Conservation (phyloP, 2,888 invertebrate species). For the Drosophila colorata region DNA sequence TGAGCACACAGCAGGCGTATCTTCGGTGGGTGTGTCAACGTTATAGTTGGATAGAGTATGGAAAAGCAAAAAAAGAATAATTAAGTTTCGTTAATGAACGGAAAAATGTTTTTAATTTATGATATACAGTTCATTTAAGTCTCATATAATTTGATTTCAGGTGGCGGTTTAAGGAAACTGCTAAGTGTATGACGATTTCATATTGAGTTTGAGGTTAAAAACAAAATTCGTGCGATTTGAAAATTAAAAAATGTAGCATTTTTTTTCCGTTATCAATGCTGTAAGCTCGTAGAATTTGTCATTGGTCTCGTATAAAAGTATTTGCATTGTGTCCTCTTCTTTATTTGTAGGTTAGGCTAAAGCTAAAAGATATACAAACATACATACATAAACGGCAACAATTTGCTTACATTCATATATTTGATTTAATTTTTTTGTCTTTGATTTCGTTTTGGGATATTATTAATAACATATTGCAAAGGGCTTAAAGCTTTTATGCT, state of each 20-base stretch:
- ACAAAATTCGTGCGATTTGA: not conserved
- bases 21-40: slow-evolving; percentile 33
- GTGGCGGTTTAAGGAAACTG: not conserved
- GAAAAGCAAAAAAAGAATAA: not conserved
- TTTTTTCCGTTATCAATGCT: slow-evolving; percentile 36
- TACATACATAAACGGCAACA: slow-evolving; percentile 23
- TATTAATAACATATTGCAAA: slow-evolving; percentile 36
- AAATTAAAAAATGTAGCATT: slow-evolving; percentile 4
- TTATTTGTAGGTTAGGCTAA: slow-evolving; percentile 29
- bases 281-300: slow-evolving; percentile 72
- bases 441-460: not conserved
- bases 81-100: not conserved
- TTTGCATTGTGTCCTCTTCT: slow-evolving; percentile 38
- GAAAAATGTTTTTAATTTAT: not conserved
- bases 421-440: not conserved
- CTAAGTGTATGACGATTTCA: not conserved
- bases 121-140: slow-evolving; percentile 8
- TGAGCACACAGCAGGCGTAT: not conserved
- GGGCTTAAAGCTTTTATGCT: slow-evolving; percentile 37
- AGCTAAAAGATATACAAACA: slow-evolving; percentile 39
- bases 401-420: not conserved
- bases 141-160: not conserved
- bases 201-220: not conserved
- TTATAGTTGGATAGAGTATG: slow-evolving; percentile 7
- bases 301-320: slow-evolving; percentile 64